phyloP scores from a whole-genome alignment of 2,113 vertebrate species.

The Brachypteracias leptosomus region DNA sequence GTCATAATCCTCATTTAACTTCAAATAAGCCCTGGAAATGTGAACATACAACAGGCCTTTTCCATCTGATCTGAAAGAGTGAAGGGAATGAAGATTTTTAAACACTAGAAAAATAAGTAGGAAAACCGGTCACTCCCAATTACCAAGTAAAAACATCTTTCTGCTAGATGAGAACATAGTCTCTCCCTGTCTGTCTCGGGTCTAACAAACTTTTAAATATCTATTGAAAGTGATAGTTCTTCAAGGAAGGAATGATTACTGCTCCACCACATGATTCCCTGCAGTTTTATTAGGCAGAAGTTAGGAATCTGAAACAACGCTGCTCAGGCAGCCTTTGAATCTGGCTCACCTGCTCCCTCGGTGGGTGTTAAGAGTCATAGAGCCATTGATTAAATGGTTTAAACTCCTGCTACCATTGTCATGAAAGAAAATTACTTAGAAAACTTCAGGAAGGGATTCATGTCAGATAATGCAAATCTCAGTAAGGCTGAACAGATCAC shows the following conservation, averaged over 20 bases:
- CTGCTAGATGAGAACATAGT: rapidly evolving
- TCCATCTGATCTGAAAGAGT: not conserved
- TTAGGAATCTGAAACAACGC: not conserved
- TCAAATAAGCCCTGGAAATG: not conserved
- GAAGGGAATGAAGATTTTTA: not conserved
- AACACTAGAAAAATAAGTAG: not conserved
- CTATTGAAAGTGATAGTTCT: not conserved
- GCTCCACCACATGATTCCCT: not conserved
- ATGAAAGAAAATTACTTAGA: not conserved
- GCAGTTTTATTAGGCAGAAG: not conserved
- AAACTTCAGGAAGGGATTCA: not conserved
- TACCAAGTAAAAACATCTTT: not conserved
- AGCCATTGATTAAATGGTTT: not conserved
- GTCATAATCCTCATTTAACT: not conserved
- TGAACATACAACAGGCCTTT: not conserved
- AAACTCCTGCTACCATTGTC: not conserved
- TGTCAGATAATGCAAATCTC: not conserved
- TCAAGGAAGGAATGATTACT: not conserved
- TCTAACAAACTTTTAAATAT: not conserved
- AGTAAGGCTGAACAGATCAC: not conserved
- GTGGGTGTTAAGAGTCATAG: not conserved
- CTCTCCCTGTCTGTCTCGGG: not conserved
- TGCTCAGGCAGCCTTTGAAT: not conserved
- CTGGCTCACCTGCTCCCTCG: not conserved
- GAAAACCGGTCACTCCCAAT: not conserved